These are phyloP conservation scores for Sterrhoptilus dennistouni DNA, from an alignment of 2,113 vertebrate species.

Conservation along the genomic window DNA sequence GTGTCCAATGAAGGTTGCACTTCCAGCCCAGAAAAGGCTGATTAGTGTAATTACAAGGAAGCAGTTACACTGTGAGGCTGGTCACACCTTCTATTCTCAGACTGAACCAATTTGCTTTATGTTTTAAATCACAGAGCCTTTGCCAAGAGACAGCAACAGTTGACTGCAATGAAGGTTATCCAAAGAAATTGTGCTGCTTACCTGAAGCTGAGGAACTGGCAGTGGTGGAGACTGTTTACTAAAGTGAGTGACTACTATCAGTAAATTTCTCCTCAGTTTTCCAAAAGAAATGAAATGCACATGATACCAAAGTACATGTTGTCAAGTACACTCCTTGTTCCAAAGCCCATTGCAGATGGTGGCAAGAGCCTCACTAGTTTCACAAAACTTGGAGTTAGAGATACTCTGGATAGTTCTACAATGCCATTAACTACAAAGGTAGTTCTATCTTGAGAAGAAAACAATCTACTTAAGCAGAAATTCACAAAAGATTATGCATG, in stretches of 20 bases:
- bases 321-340: not conserved
- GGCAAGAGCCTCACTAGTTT: not conserved
- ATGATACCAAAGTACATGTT: not conserved
- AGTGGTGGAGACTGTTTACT: slow-evolving; percentile 97
- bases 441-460: not conserved
- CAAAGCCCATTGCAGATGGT: not conserved
- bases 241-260: slow-evolving; percentile 75
- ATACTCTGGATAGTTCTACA: not conserved
- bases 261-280: not conserved
- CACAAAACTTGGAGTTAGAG: not conserved
- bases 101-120: not conserved
- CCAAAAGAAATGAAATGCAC: not conserved
- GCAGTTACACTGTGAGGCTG: not conserved
- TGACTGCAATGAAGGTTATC: slow-evolving; percentile 94
- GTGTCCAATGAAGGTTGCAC: not conserved
- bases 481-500: not conserved
- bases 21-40: not conserved
- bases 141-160: slow-evolving; percentile 90
- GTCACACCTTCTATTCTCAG: not conserved
- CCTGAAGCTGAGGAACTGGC: slow-evolving; percentile 94
- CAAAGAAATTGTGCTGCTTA: slow-evolving; percentile 95
- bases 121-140: slow-evolving; percentile 80
- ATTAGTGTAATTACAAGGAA: not conserved
- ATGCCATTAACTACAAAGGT: not conserved
- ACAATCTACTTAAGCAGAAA: not conserved